Percentiles rank a stretch among this genome's conserved stretches.
These are phyloP conservation scores for Halictus ligatus DNA, from an alignment of 2,888 invertebrate species.

Conservation along the genomic window DNA sequence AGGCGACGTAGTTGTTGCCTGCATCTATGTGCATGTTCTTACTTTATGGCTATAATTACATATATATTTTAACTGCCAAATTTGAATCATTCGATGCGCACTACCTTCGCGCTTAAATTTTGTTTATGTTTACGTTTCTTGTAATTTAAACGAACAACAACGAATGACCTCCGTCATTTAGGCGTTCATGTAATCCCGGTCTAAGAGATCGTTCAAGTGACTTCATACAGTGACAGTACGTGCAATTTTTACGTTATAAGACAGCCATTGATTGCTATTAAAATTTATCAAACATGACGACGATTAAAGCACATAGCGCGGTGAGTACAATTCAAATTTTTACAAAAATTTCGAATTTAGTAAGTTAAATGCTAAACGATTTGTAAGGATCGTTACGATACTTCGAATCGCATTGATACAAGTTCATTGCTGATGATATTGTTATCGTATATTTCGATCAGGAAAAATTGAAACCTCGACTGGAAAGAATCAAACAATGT, in stretches of 20 bases:
- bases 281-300: background rate
- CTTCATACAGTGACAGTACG: background rate
- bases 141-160: background rate
- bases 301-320: slow-evolving; percentile 9
- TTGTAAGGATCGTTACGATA: no score
- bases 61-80: slow-evolving; percentile 11
- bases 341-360: background rate
- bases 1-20: background rate
- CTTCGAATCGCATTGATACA: background rate
- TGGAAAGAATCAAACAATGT: background rate
- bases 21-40: background rate
- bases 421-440: background rate
- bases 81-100: slow-evolving; percentile 29
- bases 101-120: background rate
- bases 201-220: no score
- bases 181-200: no score
- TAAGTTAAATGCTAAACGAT: background rate
- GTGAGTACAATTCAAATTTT: slow-evolving; percentile 10
- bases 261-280: background rate
- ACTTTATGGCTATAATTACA: slow-evolving; percentile 28
- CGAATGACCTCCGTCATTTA: no score
- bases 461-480: slow-evolving; percentile 28
- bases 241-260: no score
- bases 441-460: background rate
- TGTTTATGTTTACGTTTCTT: background rate